Evolutionary conservation across 2,797 vertebrate genomes (phyloP).

Genomic region (Semotilus atromaculatus): DNA sequence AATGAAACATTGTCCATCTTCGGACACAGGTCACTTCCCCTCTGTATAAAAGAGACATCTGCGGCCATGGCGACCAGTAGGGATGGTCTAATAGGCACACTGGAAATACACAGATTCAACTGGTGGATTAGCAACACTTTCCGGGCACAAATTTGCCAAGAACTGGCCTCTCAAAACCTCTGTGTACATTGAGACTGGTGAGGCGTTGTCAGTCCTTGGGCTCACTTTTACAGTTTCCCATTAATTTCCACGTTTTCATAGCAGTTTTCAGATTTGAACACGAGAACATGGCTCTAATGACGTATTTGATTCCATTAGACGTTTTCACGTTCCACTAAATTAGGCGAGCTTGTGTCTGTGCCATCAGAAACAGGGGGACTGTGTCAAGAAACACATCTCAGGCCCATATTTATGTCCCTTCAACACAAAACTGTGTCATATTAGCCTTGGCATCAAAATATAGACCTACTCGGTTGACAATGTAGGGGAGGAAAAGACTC

Average conservation of each 20-base stretch:
- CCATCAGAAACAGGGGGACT: slow-evolving; percentile 47
- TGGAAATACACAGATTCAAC: slow-evolving; percentile 44
- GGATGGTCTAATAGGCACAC: slow-evolving; percentile 51
- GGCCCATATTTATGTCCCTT: slow-evolving; percentile 15
- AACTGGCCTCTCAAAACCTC: slow-evolving; percentile 28
- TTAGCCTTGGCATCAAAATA: background rate
- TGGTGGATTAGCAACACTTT: slow-evolving; percentile 54
- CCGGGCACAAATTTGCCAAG: slow-evolving; percentile 39
- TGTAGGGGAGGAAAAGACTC: background rate
- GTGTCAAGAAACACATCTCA: slow-evolving; percentile 31
- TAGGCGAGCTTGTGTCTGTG: slow-evolving; percentile 7
- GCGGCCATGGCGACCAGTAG: slow-evolving; percentile 51
- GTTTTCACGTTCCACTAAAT: slow-evolving; percentile 44
- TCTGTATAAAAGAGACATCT: slow-evolving; percentile 61
- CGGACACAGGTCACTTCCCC: slow-evolving; percentile 63
- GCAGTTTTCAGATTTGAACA: slow-evolving; percentile 31
- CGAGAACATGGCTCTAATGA: slow-evolving; percentile 25
- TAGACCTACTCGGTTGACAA: background rate
- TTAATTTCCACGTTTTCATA: slow-evolving; percentile 40
- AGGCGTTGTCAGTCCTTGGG: slow-evolving; percentile 30
- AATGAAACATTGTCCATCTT: slow-evolving; percentile 65
- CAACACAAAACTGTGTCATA: slow-evolving; percentile 32
- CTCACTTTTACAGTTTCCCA: slow-evolving; percentile 29
- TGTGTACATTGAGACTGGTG: slow-evolving; percentile 49
- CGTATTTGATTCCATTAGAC: slow-evolving; percentile 31